phyloP scores from a whole-genome alignment of 2,797 vertebrate genomes.

The Melanogrammus aeglefinus region DNA sequence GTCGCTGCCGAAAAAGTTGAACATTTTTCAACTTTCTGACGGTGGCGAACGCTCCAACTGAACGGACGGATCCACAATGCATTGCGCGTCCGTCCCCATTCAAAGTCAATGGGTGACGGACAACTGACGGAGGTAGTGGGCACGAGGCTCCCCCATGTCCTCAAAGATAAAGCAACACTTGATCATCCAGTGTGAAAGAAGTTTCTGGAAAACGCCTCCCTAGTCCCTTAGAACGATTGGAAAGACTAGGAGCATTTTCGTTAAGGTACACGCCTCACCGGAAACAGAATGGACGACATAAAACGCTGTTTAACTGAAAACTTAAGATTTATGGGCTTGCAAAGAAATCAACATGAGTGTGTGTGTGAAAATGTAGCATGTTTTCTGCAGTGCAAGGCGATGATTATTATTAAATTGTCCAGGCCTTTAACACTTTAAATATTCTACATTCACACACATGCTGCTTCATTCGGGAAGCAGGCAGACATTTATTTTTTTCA shows the following conservation, averaged over 20 bases:
- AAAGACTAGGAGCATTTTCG: neutral
- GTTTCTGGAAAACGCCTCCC: neutral
- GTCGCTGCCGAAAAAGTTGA: no score
- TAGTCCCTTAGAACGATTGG: neutral
- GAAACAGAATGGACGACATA: neutral
- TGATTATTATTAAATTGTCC: neutral
- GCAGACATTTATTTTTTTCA: neutral
- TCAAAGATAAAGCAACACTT: neutral
- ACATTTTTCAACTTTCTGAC: no score
- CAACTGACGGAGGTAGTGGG: no score
- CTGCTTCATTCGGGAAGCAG: neutral
- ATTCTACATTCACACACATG: constrained; percentile 1
- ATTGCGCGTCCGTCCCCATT: no score
- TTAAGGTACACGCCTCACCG: neutral
- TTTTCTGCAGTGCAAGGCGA: neutral
- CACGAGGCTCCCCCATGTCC: neutral
- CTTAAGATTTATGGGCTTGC: neutral
- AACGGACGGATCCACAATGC: no score
- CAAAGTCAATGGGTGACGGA: no score
- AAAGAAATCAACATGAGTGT: neutral
- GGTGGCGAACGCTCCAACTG: no score
- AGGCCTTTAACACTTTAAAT: neutral
- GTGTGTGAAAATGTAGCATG: no score
- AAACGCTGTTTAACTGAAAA: neutral
- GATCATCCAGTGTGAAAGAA: neutral